Percentiles rank a stretch among this genome's conserved stretches.
Conservation (phyloP, 2,113 vertebrate species). For the Artemisiospiza belli region DNA sequence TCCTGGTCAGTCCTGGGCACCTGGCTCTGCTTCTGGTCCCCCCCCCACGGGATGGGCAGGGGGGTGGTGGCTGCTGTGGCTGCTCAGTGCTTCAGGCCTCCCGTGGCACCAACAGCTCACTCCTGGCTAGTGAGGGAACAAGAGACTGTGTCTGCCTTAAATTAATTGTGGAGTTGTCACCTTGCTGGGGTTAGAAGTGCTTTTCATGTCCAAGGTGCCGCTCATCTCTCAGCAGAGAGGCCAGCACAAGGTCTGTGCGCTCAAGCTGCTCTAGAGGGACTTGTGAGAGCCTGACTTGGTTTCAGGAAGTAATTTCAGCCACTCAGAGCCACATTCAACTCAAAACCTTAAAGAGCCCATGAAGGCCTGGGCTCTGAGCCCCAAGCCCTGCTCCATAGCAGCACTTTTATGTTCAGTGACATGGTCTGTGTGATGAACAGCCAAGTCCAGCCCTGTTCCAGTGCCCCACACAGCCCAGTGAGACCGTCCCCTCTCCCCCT, state of each 20-base stretch:
- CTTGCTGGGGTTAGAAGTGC: neutral
- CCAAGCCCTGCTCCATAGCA: neutral
- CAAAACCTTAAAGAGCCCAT: neutral
- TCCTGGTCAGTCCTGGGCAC: neutral
- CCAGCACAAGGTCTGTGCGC: neutral
- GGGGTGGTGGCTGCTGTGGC: neutral
- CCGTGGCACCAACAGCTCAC: neutral
- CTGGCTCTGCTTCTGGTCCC: neutral
- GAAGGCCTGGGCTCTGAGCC: neutral
- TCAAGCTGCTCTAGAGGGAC: neutral
- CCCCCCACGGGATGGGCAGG: neutral
- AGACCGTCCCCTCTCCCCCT: neutral
- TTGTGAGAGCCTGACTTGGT: neutral
- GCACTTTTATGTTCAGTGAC: fast-evolving
- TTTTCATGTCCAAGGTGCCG: neutral
- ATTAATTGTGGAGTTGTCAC: neutral
- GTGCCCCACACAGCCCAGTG: neutral
- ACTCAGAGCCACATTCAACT: neutral
- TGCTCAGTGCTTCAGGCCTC: neutral
- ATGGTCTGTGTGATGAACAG: fast-evolving
- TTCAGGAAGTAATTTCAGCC: neutral
- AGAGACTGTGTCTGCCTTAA: neutral
- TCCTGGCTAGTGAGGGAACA: neutral
- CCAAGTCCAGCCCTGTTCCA: fast-evolving
- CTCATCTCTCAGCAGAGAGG: neutral